Conservation (phyloP, 2,888 invertebrate genomes). For the Steinernema scapterisci region DNA sequence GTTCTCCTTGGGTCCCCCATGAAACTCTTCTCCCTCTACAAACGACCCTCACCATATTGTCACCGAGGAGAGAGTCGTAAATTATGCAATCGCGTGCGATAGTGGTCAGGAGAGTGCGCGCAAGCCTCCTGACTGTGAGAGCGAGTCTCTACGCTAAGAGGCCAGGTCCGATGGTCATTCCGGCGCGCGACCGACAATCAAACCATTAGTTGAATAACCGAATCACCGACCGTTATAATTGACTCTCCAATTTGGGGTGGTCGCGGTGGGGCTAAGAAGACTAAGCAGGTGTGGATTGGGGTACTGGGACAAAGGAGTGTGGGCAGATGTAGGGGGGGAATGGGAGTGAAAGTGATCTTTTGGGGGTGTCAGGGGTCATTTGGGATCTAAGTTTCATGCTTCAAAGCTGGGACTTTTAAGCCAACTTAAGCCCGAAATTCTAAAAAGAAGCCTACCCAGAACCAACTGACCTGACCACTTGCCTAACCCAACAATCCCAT, state of each 20-base stretch:
- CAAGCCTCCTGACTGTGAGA: not conserved
- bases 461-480: not conserved
- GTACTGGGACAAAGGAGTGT: not conserved
- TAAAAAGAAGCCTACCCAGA: too few species aligned
- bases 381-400: too few species aligned
- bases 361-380: too few species aligned
- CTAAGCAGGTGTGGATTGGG: conserved; percentile 30
- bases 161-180: conserved; percentile 14
- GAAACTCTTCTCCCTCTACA: not conserved
- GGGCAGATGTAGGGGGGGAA: not conserved
- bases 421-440: too few species aligned
- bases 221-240: conserved; percentile 33
- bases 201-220: conserved; percentile 33
- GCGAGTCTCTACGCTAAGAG: too few species aligned
- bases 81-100: conserved; percentile 17
- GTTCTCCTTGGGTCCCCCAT: not conserved
- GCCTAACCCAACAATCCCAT: not conserved
- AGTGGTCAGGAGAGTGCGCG: not conserved
- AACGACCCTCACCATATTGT: conserved; percentile 24
- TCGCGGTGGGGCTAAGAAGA: not conserved
- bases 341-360: too few species aligned
- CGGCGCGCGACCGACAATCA: conserved; percentile 32
- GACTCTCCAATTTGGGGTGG: conserved; percentile 3
- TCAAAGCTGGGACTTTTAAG: too few species aligned
- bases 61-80: conserved; percentile 25